A percentile compares a stretch with the other conserved stretches of the same genome.
These are phyloP conservation scores for Triplophysa tibetana DNA, from an alignment of 2,113 vertebrate genomes.

Conservation along the genomic window DNA sequence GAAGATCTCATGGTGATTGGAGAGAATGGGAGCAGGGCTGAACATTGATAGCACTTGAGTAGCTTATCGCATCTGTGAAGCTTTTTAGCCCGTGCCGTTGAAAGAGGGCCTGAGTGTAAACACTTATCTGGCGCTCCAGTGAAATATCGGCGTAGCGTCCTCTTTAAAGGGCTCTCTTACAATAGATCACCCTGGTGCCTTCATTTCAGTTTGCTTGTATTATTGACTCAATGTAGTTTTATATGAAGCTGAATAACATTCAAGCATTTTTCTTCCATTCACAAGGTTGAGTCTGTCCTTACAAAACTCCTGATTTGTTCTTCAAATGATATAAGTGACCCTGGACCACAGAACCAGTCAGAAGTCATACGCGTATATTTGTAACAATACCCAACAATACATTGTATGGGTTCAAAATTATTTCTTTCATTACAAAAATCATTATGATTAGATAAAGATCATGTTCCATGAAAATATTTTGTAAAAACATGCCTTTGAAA, in stretches of 20 bases:
- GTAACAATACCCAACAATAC: no score
- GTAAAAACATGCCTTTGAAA: no score
- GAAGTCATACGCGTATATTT: no score
- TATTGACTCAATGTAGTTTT: constrained; percentile 18
- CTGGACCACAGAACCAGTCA: no score
- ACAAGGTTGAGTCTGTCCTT: not conserved
- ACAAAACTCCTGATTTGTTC: not conserved
- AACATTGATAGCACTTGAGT: constrained; percentile 43
- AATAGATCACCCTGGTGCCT: constrained; percentile 25
- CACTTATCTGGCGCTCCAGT: constrained; percentile 25
- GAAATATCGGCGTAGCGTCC: not conserved
- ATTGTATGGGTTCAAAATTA: no score
- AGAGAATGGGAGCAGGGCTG: constrained; percentile 30
- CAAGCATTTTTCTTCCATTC: not conserved
- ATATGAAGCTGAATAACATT: not conserved
- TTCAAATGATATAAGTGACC: not conserved
- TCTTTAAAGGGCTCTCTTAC: constrained; percentile 33
- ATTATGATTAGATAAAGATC: no score
- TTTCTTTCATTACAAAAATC: no score
- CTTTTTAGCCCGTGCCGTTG: constrained; percentile 15
- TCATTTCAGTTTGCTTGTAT: constrained; percentile 5
- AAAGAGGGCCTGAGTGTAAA: constrained; percentile 22
- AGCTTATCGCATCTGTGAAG: constrained; percentile 39
- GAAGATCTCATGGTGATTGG: constrained; percentile 21
- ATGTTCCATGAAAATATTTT: no score